Base-by-base conservation (phyloP, 2,113 vertebrate genomes). In the Accipiter cooperii region DNA sequence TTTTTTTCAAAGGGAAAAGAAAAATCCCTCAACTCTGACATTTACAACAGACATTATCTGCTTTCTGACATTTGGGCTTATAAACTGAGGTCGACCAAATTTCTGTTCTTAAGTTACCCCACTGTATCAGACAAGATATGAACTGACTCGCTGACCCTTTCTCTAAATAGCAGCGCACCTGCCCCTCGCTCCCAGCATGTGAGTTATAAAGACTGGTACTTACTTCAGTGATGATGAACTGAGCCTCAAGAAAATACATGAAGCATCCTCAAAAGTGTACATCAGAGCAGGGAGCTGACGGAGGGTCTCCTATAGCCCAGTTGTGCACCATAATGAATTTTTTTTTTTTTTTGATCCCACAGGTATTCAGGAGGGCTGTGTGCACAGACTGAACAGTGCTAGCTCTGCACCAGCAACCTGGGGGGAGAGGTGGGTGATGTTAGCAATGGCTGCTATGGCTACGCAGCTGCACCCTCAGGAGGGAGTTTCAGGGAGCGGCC, bases 241-340 rank as follows among this genome's bases (percentile, higher is more conserved):
- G 46, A 75, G 36, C 75, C 24, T 17, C 76, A 44, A 42, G 52
- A 49, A 80, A 69, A 69, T 12, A 65, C 42, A 24, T 0, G 3
- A 36, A 19, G 57, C 0, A 0, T 11, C 55, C 12, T 40, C 0
- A 0, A 5, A 64, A 42, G 42, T 0, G 31, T 25, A 2, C 21
- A 79, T 25, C 57, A n/a, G 38, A 76, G 74, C 84, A 78, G n/a
- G 57, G 64, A 46, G 9, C 47, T 8, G 44, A 3, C 25, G 22
- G 28, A 33, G 10, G 57, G 42, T 46, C 33, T 71, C 31, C 66
- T 49, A 0, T 4, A 40, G 31, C n/a, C 36, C 42, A 10, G 18
- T 42, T 21, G 15, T 70, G 51, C 12, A 42, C 34, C 28, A 2
- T 25, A 16, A 51, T 6, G 2, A 36, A 4, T 13, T 15, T 11